phyloP scores from a whole-genome alignment of 2,113 vertebrate species.

The Rattus norvegicus region DNA sequence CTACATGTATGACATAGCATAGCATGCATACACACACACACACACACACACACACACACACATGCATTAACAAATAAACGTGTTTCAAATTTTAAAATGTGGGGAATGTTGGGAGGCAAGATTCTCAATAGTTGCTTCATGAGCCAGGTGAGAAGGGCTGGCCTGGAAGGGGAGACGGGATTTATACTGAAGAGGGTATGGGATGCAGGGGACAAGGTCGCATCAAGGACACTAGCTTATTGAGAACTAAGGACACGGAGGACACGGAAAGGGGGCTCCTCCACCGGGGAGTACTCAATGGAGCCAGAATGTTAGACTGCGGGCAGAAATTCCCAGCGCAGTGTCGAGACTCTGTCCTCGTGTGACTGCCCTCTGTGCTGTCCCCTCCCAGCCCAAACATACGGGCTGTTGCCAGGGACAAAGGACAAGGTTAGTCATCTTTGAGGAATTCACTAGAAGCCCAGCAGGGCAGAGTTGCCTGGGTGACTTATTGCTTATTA shows the following conservation, averaged over 20 bases:
- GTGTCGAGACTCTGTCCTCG: neutral
- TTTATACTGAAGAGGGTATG: neutral
- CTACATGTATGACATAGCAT: neutral
- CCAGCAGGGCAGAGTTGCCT: neutral
- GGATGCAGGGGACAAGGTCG: neutral
- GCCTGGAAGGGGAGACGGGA: neutral
- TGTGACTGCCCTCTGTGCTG: neutral
- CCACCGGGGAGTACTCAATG: rapidly evolving
- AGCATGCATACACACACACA: neutral
- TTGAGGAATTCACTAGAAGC: neutral
- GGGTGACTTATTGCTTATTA: constrained; percentile 78
- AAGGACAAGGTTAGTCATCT: constrained; percentile 37
- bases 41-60: neutral
- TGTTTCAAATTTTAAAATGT: neutral
- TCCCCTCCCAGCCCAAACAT: neutral
- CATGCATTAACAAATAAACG: neutral
- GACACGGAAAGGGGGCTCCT: neutral
- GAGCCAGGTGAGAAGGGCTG: neutral
- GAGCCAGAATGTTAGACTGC: neutral
- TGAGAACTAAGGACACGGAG: rapidly evolving
- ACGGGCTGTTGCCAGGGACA: neutral
- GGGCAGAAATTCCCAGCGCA: neutral
- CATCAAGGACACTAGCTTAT: neutral
- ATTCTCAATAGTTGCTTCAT: neutral
- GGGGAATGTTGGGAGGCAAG: neutral